phyloP scores from a whole-genome alignment of 1,140 invertebrate species.

The Drosophila novamexicana region DNA sequence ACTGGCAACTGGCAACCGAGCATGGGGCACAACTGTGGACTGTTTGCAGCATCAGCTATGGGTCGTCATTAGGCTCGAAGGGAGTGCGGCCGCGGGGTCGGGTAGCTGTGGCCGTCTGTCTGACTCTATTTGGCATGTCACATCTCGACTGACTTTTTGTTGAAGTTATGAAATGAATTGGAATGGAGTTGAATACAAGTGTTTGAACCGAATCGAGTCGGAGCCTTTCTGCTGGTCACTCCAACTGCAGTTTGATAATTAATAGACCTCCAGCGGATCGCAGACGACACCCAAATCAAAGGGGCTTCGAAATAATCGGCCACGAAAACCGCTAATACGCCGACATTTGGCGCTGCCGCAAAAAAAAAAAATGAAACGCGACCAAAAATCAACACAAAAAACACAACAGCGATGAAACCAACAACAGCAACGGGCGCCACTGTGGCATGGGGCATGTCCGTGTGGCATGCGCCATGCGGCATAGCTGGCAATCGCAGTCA shows the following conservation, averaged over 20 bases:
- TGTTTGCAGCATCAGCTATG: constrained; percentile 44
- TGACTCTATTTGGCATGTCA: constrained; percentile 42
- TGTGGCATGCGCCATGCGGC: constrained; percentile 31
- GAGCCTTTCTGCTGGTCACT: background rate
- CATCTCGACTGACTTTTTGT: constrained; percentile 40
- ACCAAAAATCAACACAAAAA: constrained; percentile 56
- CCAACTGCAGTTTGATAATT: constrained; percentile 24
- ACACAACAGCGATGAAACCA: constrained; percentile 15
- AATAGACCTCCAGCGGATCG: constrained; percentile 24
- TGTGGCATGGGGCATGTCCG: constrained; percentile 29
- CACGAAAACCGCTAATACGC: constrained; percentile 73
- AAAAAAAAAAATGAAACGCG: constrained; percentile 39
- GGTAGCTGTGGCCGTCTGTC: background rate
- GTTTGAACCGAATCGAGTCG: constrained; percentile 6
- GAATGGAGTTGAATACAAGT: constrained; percentile 59
- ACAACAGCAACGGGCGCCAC: background rate
- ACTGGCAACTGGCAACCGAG: no score
- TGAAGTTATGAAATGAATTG: constrained; percentile 65
- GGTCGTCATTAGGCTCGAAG: background rate
- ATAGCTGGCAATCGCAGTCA: constrained; percentile 5
- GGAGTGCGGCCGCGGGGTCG: no score
- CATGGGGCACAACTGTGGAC: constrained; percentile 26
- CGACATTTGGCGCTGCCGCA: constrained; percentile 35
- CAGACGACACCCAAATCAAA: constrained; percentile 52
- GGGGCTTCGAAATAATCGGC: constrained; percentile 66